These are phyloP conservation scores for Ptiloglossa arizonensis DNA, from an alignment of 1,140 invertebrate species.

Conservation along the genomic window DNA sequence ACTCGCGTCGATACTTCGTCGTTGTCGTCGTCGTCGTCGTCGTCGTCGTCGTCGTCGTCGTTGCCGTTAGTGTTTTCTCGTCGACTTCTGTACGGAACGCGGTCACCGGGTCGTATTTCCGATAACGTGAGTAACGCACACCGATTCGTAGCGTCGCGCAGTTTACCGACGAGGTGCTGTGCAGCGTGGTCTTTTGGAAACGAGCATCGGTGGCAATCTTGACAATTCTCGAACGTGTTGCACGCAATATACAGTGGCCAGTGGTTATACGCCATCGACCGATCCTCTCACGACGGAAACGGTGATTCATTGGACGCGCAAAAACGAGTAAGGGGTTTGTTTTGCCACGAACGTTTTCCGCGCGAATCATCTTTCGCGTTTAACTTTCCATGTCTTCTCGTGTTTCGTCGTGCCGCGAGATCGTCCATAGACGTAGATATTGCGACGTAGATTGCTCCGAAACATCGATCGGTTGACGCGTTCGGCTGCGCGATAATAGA, in stretches of 20 bases:
- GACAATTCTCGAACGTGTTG: background rate
- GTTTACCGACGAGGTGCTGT: background rate
- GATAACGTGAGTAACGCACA: constrained; percentile 2
- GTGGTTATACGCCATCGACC: background rate
- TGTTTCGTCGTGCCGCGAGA: background rate
- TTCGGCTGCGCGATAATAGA: background rate
- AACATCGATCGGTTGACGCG: constrained; percentile 10
- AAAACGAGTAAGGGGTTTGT: background rate
- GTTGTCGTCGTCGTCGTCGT: no score
- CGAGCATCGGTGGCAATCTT: background rate
- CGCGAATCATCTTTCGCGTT: no score
- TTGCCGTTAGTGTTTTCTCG: constrained; percentile 23
- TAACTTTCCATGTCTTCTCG: no score
- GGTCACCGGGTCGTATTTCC: constrained; percentile 49
- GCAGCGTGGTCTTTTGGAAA: background rate
- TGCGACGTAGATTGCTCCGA: background rate
- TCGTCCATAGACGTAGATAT: background rate
- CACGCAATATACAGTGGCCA: background rate
- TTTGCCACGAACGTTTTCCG: constrained; percentile 17
- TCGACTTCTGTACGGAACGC: constrained; percentile 16
- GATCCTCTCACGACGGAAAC: background rate
- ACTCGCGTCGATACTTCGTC: constrained; percentile 1
- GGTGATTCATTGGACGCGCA: constrained; percentile 27
- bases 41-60: no score
- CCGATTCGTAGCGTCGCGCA: background rate